phyloP scores from a whole-genome alignment of 2,888 invertebrate genomes.

The Lomographa bimaculata region DNA sequence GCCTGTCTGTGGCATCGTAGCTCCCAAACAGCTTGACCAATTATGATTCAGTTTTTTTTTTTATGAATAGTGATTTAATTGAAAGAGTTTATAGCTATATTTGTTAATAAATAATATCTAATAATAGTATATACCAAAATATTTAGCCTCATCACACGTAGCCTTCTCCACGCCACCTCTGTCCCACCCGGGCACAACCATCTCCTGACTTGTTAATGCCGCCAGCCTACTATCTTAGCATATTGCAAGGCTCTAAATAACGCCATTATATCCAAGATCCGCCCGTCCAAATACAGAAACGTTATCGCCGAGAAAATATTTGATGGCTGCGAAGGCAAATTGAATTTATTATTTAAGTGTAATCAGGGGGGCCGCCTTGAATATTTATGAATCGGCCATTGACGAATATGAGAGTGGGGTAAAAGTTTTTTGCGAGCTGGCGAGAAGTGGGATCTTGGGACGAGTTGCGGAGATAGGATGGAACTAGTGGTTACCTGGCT shows the following conservation, averaged over 20 bases:
- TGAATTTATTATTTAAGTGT: conserved; percentile 79
- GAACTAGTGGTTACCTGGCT: conserved; percentile 19
- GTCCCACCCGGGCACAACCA: conserved; percentile 61
- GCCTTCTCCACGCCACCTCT: conserved; percentile 44
- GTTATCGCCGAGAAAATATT: conserved; percentile 72
- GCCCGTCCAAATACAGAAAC: conserved; percentile 70
- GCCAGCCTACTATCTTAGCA: conserved; percentile 81
- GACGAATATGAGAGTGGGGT: conserved; percentile 56
- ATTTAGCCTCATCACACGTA: no score
- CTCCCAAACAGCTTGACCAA: no score
- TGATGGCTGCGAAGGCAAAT: conserved; percentile 71
- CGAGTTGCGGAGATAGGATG: conserved; percentile 29
- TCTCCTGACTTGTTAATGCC: conserved; percentile 82
- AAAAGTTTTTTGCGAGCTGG: conserved; percentile 34
- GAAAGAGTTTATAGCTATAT: no score
- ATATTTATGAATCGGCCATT: conserved; percentile 60
- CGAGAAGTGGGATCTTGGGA: conserved; percentile 34
- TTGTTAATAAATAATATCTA: no score
- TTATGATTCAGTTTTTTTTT: no score
- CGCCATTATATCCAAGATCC: conserved; percentile 73
- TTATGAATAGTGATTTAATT: no score
- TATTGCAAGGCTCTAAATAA: conserved; percentile 81
- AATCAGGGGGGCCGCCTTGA: conserved; percentile 55
- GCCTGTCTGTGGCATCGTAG: no score
- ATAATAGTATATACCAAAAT: no score